Percentiles rank a stretch among this genome's conserved stretches.
Evolutionary conservation across 1,140 invertebrate species (phyloP).

Genomic region (Pseudoatta argentina): DNA sequence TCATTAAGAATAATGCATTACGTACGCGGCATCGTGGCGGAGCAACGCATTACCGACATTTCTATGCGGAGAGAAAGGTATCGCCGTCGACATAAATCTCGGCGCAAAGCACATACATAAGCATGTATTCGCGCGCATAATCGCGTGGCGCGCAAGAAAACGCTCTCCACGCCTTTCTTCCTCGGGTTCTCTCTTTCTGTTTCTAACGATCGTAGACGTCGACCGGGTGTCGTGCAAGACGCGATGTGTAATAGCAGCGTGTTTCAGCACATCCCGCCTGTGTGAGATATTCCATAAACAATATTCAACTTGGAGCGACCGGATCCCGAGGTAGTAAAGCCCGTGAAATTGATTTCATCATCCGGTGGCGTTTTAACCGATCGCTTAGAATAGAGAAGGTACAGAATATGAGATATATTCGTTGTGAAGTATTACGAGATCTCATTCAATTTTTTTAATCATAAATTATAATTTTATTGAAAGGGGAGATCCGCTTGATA

Average conservation of each 20-base stretch:
- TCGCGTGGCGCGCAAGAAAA: conserved; percentile 50
- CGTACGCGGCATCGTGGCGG: not conserved
- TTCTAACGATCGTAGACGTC: not conserved
- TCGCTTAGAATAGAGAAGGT: not conserved
- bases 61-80: conserved; percentile 72
- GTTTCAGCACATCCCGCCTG: conserved; percentile 33
- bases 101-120: conserved; percentile 60
- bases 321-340: conserved; percentile 13
- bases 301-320: conserved; percentile 15
- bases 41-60: conserved; percentile 67
- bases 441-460: not conserved
- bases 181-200: conserved; percentile 52
- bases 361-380: conserved; percentile 13
- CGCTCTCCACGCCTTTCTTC: conserved; percentile 48
- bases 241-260: conserved; percentile 10
- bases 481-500: not conserved
- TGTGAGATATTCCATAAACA: conserved; percentile 38
- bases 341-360: conserved; percentile 51
- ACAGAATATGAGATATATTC: not conserved
- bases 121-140: conserved; percentile 63
- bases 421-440: not conserved
- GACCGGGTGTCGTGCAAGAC: conserved; percentile 48
- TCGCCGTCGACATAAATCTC: conserved; percentile 70
- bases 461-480: not conserved
- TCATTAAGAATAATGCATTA: conserved; percentile 69